Evolutionary conservation across 2,888 invertebrate species (phyloP), one percentile per base, ranked within the genome.

Genomic region (Saturnia japonica): DNA sequence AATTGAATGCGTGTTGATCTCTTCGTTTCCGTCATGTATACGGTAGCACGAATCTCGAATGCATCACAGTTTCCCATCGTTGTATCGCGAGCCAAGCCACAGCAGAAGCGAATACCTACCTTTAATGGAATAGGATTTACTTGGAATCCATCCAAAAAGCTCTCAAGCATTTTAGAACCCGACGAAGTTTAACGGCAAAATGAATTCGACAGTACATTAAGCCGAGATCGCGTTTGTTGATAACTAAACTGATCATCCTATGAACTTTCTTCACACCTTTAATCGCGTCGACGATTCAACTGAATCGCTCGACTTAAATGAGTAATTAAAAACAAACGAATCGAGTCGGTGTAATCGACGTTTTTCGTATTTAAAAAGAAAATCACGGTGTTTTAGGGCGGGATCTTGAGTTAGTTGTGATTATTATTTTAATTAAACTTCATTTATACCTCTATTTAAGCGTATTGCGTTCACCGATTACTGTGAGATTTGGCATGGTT

Each of bases 111-210:
- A 12, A 9, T 28, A 60, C n/a, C n/a, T n/a, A n/a, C n/a, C n/a
- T n/a, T n/a, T 11, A 28, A 28, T 60, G 14, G 57, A 60, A 28
- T 25, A 25, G 57, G 12, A 14, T 28, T 60, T 14, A 60, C 25
- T 60, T 60, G 57, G 57, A 60, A 60, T 60, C 57, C 28, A 60
- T 60, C 57, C 57, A 60, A 60, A 60, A 60, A 28, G 12, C 57
- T 25, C 57, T 60, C 28, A 28, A 28, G 28, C 57, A 14, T 60
- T 60, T 28, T 14, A 57, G 57, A 57, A 57, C 12, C 57, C 57
- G 57, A 28, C 14, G 12, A 25, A 28, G 57, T 28, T 60, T 14
- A 28, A 60, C 57, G 57, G 25, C 28, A 25, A 60, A 60, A 28
- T 28, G 57, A 28, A 60, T 60, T 60, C 57, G 28, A 14, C 57